Evolutionary conservation across 2,888 invertebrate species (phyloP).

Genomic region (Troides helena): DNA sequence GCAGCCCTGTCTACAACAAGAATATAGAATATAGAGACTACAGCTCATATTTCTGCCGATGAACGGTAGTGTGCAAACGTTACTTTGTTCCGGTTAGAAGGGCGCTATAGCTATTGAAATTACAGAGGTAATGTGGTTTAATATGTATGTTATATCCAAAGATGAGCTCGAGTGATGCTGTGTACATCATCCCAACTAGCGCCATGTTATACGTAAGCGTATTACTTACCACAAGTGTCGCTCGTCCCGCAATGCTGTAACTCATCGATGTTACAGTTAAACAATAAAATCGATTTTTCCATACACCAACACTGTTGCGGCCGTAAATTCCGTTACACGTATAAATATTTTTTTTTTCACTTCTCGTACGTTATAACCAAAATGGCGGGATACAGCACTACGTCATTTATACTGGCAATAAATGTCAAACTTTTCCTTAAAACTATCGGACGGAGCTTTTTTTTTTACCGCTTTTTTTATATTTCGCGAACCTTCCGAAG

Average conservation of each 20-base stretch:
- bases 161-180: too few species aligned
- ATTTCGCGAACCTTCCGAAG: constrained; percentile 29
- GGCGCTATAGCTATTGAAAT: too few species aligned
- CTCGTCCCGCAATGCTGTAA: background rate
- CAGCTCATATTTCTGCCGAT: too few species aligned
- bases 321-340: constrained; percentile 57
- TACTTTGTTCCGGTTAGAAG: too few species aligned
- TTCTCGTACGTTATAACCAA: constrained; percentile 42
- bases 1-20: too few species aligned
- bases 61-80: too few species aligned
- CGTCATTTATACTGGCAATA: constrained; percentile 63
- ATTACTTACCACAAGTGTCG: too few species aligned
- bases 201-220: too few species aligned
- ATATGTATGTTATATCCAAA: too few species aligned
- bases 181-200: too few species aligned
- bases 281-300: constrained; percentile 48
- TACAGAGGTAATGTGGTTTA: too few species aligned
- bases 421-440: constrained; percentile 57
- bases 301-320: constrained; percentile 44
- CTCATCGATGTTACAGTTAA: constrained; percentile 17
- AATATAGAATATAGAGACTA: too few species aligned
- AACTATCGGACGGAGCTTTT: constrained; percentile 48
- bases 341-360: constrained; percentile 37
- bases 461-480: constrained; percentile 32
- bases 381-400: constrained; percentile 52